phyloP scores from a whole-genome alignment of 2,113 vertebrate species.

The Natator depressus region DNA sequence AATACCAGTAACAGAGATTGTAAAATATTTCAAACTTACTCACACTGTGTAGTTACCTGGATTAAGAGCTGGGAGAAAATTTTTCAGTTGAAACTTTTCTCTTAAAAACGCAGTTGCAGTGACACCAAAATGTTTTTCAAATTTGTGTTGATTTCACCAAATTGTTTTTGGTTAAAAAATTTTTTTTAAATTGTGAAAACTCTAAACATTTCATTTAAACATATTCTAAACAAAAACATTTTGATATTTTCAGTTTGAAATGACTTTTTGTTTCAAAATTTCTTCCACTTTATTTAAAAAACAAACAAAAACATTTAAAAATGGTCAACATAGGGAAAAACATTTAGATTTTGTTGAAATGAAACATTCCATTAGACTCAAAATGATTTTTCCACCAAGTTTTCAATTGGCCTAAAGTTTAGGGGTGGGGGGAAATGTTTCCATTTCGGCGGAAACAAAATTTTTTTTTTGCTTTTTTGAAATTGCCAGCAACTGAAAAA shows the following conservation, averaged over 20 bases:
- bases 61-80: background rate
- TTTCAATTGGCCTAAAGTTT: background rate
- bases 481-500: background rate
- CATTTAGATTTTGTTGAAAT: background rate
- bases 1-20: background rate
- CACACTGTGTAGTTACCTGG: background rate
- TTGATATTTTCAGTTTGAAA: background rate
- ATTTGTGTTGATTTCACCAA: background rate
- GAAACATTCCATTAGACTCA: background rate
- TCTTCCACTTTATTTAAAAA: background rate
- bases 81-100: background rate
- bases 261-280: background rate
- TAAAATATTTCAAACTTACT: background rate
- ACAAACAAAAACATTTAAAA: background rate
- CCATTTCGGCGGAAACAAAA: background rate
- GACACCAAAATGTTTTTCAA: background rate
- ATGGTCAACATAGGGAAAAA: background rate
- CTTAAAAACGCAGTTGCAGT: background rate
- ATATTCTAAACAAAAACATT: background rate
- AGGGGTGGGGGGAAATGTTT: background rate
- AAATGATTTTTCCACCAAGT: background rate
- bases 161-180: background rate
- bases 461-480: background rate
- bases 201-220: background rate
- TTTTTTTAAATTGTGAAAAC: background rate